A percentile compares a stretch with the other conserved stretches of the same genome.
Evolutionary conservation across 2,888 invertebrate genomes (phyloP).

Genomic region (Agrilus mali): DNA sequence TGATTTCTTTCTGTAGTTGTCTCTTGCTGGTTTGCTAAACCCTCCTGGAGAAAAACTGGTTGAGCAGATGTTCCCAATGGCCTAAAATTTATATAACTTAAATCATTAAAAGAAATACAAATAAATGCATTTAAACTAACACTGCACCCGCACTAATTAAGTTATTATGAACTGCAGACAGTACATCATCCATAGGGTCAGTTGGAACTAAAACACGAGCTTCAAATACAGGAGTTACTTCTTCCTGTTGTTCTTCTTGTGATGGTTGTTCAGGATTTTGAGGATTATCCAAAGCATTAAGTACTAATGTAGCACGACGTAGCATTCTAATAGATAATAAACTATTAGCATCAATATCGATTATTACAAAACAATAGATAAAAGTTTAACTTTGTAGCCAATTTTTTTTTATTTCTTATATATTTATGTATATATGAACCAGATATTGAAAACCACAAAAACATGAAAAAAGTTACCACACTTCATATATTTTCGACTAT

Average conservation of each 20-base stretch:
- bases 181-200: slow-evolving; percentile 1
- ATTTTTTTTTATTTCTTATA: too few relatives aligned
- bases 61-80: slow-evolving; percentile 4
- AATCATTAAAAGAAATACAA: background rate
- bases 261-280: slow-evolving; percentile 20
- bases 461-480: too few relatives aligned
- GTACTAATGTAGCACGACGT: slow-evolving; percentile 33
- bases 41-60: background rate
- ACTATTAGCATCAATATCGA: background rate
- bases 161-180: slow-evolving; percentile 20
- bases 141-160: slow-evolving; percentile 20
- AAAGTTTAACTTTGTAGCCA: too few relatives aligned
- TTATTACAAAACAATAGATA: too few relatives aligned
- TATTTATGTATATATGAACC: too few relatives aligned
- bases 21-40: background rate
- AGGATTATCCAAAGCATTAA: slow-evolving; percentile 36
- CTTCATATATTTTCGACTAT: too few relatives aligned
- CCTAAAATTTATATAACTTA: slow-evolving; percentile 1
- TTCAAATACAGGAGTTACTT: slow-evolving; percentile 34
- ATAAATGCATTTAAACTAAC: slow-evolving; percentile 13
- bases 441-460: too few relatives aligned
- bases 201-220: slow-evolving; percentile 31
- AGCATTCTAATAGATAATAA: slow-evolving; percentile 30
- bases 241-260: slow-evolving; percentile 28
- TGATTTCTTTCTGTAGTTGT: background rate